These are phyloP conservation scores for Diarsia rubi DNA, from an alignment of 2,888 invertebrate species.

Conservation along the genomic window DNA sequence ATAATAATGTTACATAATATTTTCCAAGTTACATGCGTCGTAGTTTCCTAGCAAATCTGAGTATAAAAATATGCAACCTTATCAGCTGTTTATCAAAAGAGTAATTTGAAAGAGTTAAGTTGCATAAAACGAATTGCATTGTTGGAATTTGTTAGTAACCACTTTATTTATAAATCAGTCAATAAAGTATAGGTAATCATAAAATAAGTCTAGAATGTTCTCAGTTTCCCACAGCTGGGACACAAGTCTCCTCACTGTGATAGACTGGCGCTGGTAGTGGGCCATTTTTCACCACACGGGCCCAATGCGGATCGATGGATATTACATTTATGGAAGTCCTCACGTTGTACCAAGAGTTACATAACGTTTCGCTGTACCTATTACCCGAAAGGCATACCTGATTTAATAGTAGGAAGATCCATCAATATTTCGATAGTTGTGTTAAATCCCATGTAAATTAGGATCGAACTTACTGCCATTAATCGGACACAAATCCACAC, in stretches of 20 bases:
- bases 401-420: too few species aligned
- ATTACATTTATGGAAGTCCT: background rate
- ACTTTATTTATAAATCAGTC: slow-evolving; percentile 19
- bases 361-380: too few species aligned
- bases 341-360: too few species aligned
- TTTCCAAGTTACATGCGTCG: slow-evolving; percentile 26
- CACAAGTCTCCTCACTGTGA: background rate
- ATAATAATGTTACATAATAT: slow-evolving; percentile 27
- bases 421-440: too few species aligned
- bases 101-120: slow-evolving; percentile 50
- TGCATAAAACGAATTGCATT: slow-evolving; percentile 45
- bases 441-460: too few species aligned
- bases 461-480: too few species aligned
- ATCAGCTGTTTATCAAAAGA: slow-evolving; percentile 54
- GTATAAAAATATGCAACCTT: slow-evolving; percentile 56
- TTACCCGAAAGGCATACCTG: too few species aligned
- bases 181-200: slow-evolving; percentile 2
- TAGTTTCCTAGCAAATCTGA: slow-evolving; percentile 46
- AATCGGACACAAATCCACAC: too few species aligned
- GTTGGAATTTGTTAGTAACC: slow-evolving; percentile 20
- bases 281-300: background rate
- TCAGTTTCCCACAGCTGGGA: background rate
- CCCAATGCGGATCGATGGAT: background rate
- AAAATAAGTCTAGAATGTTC: background rate
- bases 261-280: background rate